A percentile compares a stretch with the other conserved stretches of the same genome.
Evolutionary conservation across 2,888 invertebrate genomes (phyloP).

Genomic region (Rutpela maculata): DNA sequence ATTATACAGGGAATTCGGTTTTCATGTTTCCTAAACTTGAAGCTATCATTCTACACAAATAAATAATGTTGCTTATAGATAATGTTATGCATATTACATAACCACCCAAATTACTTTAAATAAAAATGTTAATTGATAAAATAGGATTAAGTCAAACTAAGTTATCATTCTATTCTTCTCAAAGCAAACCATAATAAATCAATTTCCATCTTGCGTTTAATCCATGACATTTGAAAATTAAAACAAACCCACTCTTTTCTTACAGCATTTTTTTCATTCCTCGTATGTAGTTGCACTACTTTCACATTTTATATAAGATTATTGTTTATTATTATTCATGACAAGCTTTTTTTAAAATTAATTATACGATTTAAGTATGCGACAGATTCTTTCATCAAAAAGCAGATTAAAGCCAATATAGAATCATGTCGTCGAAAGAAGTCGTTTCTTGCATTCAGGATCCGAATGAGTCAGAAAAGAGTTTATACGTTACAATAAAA

Average conservation of each 20-base stretch:
- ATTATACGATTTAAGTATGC: slow-evolving; percentile 31
- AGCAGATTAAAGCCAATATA: slow-evolving; percentile 10
- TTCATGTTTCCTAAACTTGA: too few relatives aligned
- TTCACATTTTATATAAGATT: slow-evolving; percentile 31
- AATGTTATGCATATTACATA: too few relatives aligned
- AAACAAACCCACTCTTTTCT: background rate
- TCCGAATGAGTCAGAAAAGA: background rate
- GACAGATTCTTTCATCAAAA: slow-evolving; percentile 25
- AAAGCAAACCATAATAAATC: background rate
- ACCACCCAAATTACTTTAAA: too few relatives aligned
- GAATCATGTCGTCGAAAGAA: background rate
- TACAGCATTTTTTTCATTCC: slow-evolving; percentile 17
- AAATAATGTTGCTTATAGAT: too few relatives aligned
- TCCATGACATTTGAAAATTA: slow-evolving; percentile 6
- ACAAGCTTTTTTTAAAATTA: slow-evolving; percentile 23
- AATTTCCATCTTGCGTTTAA: slow-evolving; percentile 9
- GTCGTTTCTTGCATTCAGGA: slow-evolving; percentile 1
- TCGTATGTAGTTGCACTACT: slow-evolving; percentile 11
- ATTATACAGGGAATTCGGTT: too few relatives aligned
- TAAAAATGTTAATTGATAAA: background rate
- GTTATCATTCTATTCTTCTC: background rate
- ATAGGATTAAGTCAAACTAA: background rate
- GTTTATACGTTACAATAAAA: background rate
- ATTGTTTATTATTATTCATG: slow-evolving; percentile 38
- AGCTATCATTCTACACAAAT: too few relatives aligned